phyloP scores from a whole-genome alignment of 2,888 invertebrate genomes.

The Pogonocherus hispidulus region DNA sequence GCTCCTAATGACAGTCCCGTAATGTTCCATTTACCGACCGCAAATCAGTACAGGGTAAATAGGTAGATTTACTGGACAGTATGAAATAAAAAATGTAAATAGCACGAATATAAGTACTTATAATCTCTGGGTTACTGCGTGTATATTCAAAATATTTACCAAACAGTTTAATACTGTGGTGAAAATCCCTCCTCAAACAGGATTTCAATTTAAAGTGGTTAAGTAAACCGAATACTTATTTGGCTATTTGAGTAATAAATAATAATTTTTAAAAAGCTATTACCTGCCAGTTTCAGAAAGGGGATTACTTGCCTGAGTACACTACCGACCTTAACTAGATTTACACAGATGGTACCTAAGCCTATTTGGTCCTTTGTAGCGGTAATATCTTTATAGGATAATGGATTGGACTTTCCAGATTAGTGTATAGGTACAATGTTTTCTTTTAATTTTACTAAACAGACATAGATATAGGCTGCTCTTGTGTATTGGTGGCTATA shows the following conservation, averaged over 20 bases:
- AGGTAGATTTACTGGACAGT: no score
- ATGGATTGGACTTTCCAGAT: not conserved
- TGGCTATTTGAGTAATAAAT: not conserved
- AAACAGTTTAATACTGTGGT: no score
- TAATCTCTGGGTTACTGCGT: no score
- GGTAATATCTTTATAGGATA: conserved; percentile 6
- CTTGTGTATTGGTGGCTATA: not conserved
- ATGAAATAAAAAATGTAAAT: no score
- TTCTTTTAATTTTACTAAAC: not conserved
- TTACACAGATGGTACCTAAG: not conserved
- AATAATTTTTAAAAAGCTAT: not conserved
- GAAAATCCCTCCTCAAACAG: not conserved
- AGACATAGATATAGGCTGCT: not conserved
- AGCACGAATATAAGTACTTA: no score
- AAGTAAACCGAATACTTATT: not conserved
- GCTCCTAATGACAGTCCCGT: no score
- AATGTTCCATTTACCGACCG: no score
- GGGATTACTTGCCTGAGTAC: conserved; percentile 2
- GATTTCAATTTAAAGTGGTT: not conserved
- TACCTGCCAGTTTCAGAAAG: not conserved
- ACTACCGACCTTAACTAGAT: not conserved
- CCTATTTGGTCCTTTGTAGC: not conserved
- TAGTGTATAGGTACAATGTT: not conserved
- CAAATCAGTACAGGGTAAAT: no score
- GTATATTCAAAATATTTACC: no score